Evolutionary conservation across 2,888 invertebrate species (phyloP).

Genomic region (Polyploca ridens): DNA sequence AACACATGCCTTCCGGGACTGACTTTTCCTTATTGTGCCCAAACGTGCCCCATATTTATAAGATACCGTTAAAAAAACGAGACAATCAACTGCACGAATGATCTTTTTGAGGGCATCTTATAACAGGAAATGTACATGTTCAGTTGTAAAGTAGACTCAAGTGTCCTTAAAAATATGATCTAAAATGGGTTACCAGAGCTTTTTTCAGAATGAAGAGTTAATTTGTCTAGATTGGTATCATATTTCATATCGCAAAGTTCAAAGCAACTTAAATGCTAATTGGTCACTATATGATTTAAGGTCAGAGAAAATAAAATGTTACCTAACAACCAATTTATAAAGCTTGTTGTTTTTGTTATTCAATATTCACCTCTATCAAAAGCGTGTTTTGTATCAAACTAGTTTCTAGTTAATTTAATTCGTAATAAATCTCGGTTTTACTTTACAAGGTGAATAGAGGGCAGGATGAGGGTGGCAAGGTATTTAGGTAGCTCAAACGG

Average conservation of each 20-base stretch:
- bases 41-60: background rate
- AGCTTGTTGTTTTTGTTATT: background rate
- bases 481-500: background rate
- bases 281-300: background rate
- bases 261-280: background rate
- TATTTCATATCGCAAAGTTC: background rate
- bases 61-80: background rate
- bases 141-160: no score
- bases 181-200: no score
- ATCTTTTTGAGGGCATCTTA: background rate
- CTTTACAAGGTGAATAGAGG: background rate
- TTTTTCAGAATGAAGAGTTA: background rate
- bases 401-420: background rate
- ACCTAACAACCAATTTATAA: background rate
- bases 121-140: background rate
- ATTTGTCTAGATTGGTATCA: background rate
- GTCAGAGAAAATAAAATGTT: background rate
- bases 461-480: background rate
- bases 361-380: background rate
- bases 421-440: background rate
- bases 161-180: no score
- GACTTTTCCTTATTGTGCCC: slow-evolving; percentile 28
- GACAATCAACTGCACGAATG: slow-evolving; percentile 1
- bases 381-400: background rate
- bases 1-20: slow-evolving; percentile 20